Conservation (phyloP, 2,888 invertebrate species). For the Theretra japonica region DNA sequence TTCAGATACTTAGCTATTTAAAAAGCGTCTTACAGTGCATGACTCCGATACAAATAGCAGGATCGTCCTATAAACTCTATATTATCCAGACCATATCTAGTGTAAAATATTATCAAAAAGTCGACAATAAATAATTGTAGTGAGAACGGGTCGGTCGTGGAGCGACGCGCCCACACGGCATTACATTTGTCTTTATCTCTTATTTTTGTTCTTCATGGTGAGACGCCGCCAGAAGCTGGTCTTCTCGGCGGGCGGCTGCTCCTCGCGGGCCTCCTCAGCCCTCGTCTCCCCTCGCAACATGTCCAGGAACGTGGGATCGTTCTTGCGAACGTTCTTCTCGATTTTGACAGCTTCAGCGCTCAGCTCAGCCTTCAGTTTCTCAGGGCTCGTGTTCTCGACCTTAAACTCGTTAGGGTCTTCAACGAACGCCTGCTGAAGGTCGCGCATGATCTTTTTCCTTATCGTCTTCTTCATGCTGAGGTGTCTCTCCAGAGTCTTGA, state of each 20-base stretch:
- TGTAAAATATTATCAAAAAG: slow-evolving; percentile 34
- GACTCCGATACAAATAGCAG: slow-evolving; percentile 45
- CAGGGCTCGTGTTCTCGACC: slow-evolving; percentile 88
- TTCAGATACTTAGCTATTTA: slow-evolving; percentile 28
- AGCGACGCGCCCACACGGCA: slow-evolving; percentile 56
- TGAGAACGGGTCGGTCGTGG: slow-evolving; percentile 45
- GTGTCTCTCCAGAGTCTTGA: slow-evolving; percentile 91
- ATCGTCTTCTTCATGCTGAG: slow-evolving; percentile 95
- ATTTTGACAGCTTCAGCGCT: slow-evolving; percentile 88
- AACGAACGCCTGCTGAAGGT: slow-evolving; percentile 90
- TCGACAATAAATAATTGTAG: slow-evolving; percentile 31
- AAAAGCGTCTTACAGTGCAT: slow-evolving; percentile 32
- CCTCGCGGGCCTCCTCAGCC: slow-evolving; percentile 73
- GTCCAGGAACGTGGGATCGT: slow-evolving; percentile 87
- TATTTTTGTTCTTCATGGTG: slow-evolving; percentile 88
- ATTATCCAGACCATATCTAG: slow-evolving; percentile 18
- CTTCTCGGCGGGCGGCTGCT: slow-evolving; percentile 83
- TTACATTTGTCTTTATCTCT: slow-evolving; percentile 79
- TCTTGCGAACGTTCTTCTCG: slow-evolving; percentile 80
- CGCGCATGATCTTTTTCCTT: slow-evolving; percentile 93
- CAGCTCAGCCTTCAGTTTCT: slow-evolving; percentile 87
- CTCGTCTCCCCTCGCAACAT: slow-evolving; percentile 87
- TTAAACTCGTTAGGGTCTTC: slow-evolving; percentile 90
- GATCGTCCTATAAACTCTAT: slow-evolving; percentile 40
- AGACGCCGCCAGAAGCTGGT: slow-evolving; percentile 88